A percentile compares a stretch with the other conserved stretches of the same genome.
phyloP scores from a whole-genome alignment of 2,888 invertebrate species.

The Dolomedes plantarius region DNA sequence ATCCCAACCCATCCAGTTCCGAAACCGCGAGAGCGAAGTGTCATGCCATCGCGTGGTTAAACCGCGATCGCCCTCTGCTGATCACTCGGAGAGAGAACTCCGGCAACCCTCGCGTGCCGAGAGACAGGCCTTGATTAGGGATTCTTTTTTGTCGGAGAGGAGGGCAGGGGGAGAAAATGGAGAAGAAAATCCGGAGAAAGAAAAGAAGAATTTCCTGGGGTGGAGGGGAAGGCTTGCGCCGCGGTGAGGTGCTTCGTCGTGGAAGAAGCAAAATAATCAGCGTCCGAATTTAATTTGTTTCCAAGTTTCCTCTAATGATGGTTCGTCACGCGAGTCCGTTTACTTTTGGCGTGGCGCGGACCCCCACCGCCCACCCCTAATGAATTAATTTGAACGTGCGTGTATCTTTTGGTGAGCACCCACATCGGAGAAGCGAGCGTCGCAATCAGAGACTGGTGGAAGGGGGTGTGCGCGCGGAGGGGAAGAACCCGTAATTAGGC shows the following conservation, averaged over 20 bases:
- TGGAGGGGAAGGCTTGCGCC: too few relatives aligned
- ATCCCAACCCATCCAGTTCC: too few relatives aligned
- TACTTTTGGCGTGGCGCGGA: neutral
- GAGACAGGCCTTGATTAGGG: neutral
- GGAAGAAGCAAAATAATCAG: neutral
- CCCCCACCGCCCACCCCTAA: too few relatives aligned
- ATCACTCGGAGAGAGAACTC: too few relatives aligned
- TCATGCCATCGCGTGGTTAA: too few relatives aligned
- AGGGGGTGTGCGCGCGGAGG: neutral
- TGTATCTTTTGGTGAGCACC: neutral
- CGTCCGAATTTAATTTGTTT: constrained; percentile 3
- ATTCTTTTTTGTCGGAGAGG: neutral
- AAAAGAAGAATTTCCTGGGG: too few relatives aligned
- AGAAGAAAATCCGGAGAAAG: neutral
- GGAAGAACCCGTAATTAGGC: neutral
- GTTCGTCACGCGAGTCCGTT: neutral
- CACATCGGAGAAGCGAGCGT: too few relatives aligned
- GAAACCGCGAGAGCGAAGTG: too few relatives aligned
- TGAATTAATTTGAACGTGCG: constrained; percentile 6
- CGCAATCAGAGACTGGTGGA: neutral
- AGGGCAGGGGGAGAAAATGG: too few relatives aligned
- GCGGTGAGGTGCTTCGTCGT: too few relatives aligned
- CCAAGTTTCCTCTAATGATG: neutral
- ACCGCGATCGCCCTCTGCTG: too few relatives aligned
- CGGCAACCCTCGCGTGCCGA: neutral